Base-by-base conservation (phyloP, 2,888 invertebrate genomes). In the Opisthograptis luteolata region DNA sequence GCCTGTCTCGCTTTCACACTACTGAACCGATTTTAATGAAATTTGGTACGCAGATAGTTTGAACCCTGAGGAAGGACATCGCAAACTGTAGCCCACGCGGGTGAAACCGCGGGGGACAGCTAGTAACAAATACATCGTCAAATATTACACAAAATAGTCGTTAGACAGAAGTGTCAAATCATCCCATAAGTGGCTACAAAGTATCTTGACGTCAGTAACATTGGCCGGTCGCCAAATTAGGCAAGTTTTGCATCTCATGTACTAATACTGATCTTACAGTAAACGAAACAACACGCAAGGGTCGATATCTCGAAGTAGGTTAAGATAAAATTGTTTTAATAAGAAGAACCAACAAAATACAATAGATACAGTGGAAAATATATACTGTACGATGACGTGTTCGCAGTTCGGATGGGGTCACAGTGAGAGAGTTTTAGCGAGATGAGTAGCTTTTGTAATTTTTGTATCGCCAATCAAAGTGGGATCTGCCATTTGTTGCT, bases 341-440 rank as follows among this genome's bases (percentile, higher is more conserved):
- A 80, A 76, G 77, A 79, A 84, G 81, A 79, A 80, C 74, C 72
- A 85, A 85, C 84, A 85, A 79, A 75, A 83, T 79, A 78, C 81
- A 81, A 81, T 79, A 77, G 77, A 76, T 73, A 70, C 76, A 70
- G 77, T 81, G 84, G 81, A 85, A 87, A 86, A 84, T 85, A 84
- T 85, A 83, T 81, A 81, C 76, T 79, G 71, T 72, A 64, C 72
- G 74, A 80, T 86, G 82, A 85, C 80, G 84, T 81, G 71, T 43
- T 53, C 47, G n/a, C 28, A 31, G 42, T 30, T 47, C 30, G 44
- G 48, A 48, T 25, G 41, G 28, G 67, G 76, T 28, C 34, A 6
- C 25, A 56, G 15, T 68, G 59, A 2, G 0, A 63, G 76, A 73
- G 72, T 47, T 6, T 2, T 25, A 31, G 31, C 36, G 19, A 54